Evolutionary conservation across 2,113 vertebrate species (phyloP), one percentile per base, ranked within the genome.

Genomic region (Scalopus aquaticus): DNA sequence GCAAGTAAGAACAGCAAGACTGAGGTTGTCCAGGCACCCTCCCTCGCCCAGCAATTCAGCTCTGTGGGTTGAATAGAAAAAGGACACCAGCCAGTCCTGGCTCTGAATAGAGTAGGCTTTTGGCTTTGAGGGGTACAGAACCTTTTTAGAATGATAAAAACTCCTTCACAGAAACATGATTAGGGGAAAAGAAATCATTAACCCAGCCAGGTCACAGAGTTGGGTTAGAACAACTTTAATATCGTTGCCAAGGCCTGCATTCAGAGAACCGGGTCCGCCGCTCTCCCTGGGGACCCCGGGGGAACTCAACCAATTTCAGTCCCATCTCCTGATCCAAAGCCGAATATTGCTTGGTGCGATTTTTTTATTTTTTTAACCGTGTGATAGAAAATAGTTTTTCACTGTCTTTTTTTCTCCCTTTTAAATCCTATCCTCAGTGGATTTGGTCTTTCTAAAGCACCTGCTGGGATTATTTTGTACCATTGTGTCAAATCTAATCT

Each of bases 111-210:
- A 73, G 49, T 22, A 37, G 46, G 42, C 37, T 81, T 60, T 96
- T 92, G 77, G 72, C 77, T 51, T 22, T 42, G 54, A 95, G 76
- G 65, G 83, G 42, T 30, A 28, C 65, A 10, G 79, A 82, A 49
- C 49, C 72, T 84, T 91, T 94, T 83, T 60, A 92, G 77, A 95
- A 92, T 87, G 77, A 93, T 90, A 69, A 95, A 90, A 93, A 94
- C 84, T 62, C 87, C 89, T 87, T 94, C 95, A 80, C 32, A 84
- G 80, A 94, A 79, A 56, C 84, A 60, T 56, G 65, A 95, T 90
- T 90, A 82, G 49, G 49, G 39, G 72, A 74, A 91, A 94, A 94
- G 70, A 91, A 94, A 91, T 95, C 90, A 95, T 97, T 81, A 96
- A 42, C 76, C 81, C 70, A 84, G 82, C n/a, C 58, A 85, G 94